Percentiles rank a stretch among this genome's conserved stretches.
Evolutionary conservation across 2,113 vertebrate genomes (phyloP).

Genomic region (Zosterops lateralis): DNA sequence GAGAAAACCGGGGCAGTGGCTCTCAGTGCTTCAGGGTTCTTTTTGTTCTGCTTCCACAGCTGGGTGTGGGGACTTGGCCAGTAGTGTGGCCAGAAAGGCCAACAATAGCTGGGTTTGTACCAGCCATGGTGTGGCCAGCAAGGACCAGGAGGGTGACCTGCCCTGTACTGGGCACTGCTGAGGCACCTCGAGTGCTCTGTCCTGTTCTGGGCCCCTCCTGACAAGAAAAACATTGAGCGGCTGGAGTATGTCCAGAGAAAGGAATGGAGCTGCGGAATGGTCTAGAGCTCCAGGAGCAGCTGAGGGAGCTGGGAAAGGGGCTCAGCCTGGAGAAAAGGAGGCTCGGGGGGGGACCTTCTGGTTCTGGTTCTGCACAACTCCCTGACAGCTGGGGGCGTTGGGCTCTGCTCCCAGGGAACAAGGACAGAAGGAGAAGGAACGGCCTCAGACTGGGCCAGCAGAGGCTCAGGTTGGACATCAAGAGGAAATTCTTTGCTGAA

Average conservation of each 20-base stretch:
- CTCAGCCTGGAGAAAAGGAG: not conserved
- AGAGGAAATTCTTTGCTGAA: not conserved
- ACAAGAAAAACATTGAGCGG: not conserved
- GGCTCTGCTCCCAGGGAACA: not conserved
- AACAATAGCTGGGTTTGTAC: not conserved
- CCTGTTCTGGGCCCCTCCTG: not conserved
- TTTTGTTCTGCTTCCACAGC: not conserved
- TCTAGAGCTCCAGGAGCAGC: accelerated
- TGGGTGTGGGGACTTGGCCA: not conserved
- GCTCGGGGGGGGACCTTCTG: accelerated
- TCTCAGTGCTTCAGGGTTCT: accelerated
- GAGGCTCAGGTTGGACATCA: not conserved
- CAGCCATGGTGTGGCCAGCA: not conserved
- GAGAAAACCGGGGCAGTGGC: too few relatives aligned
- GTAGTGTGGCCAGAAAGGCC: too few relatives aligned
- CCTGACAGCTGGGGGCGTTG: accelerated
- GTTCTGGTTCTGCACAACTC: not conserved
- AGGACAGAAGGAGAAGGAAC: not conserved
- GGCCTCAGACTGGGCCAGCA: not conserved
- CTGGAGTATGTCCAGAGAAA: accelerated
- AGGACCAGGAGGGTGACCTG: not conserved
- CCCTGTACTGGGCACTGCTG: not conserved
- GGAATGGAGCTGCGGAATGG: accelerated
- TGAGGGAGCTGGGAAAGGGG: not conserved
- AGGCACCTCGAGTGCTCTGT: not conserved